Evolutionary conservation across 1,140 invertebrate genomes (phyloP).

Genomic region (Brachionus manjavacas): DNA sequence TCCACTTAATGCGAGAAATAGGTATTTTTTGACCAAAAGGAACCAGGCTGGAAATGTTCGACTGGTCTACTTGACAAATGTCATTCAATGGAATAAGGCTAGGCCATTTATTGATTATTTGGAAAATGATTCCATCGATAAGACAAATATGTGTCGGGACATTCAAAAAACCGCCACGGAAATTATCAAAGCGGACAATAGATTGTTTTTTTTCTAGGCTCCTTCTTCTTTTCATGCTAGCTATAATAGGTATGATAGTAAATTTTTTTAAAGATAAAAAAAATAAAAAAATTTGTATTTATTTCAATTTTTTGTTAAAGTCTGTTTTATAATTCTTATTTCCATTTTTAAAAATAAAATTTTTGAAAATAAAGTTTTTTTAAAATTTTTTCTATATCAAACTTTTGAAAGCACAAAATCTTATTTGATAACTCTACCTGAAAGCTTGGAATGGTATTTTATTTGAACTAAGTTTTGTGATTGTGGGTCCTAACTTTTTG

Average conservation of each 20-base stretch:
- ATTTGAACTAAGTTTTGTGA: no score
- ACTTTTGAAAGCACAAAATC: no score
- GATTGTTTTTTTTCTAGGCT: background rate
- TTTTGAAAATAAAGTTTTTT: background rate
- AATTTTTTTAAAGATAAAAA: background rate
- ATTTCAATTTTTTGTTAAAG: background rate
- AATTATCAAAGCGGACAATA: conserved; percentile 14
- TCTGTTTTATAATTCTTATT: background rate
- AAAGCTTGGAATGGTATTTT: no score
- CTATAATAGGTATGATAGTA: no score
- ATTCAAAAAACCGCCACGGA: conserved; percentile 13
- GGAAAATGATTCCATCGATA: conserved; percentile 27
- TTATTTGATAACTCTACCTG: no score
- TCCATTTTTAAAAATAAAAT: background rate
- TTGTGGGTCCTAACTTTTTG: no score
- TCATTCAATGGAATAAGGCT: conserved; percentile 18
- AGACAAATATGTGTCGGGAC: conserved; percentile 17
- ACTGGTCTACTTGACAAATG: conserved; percentile 23
- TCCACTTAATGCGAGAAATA: background rate
- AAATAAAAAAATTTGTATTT: background rate
- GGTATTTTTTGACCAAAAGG: background rate
- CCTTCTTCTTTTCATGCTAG: background rate
- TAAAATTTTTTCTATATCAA: no score
- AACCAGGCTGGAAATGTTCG: background rate
- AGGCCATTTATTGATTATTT: conserved; percentile 39